phyloP scores from a whole-genome alignment of 1,140 invertebrate genomes.

The Drosophila sturtevanti region DNA sequence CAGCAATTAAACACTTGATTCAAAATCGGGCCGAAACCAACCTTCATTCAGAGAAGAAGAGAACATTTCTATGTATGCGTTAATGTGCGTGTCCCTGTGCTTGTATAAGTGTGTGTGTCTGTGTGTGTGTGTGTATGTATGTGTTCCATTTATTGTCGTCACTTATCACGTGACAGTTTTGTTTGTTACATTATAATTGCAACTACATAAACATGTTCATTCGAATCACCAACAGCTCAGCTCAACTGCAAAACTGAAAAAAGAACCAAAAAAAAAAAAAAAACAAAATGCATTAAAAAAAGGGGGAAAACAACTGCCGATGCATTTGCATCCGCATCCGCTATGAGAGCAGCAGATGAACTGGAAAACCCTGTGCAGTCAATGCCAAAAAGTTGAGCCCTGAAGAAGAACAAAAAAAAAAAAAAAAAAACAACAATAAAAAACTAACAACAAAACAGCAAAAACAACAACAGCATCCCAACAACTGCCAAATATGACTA shows the following conservation, averaged over 20 bases:
- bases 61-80: slow-evolving; percentile 12
- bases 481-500: slow-evolving; percentile 56
- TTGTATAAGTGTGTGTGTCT: slow-evolving; percentile 13
- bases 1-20: slow-evolving; percentile 16
- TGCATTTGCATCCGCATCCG: slow-evolving; percentile 41
- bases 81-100: slow-evolving; percentile 16
- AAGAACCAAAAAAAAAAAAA: no score
- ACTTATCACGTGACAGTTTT: slow-evolving; percentile 10
- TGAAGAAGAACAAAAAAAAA: background rate
- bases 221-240: slow-evolving; percentile 2
- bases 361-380: slow-evolving; percentile 50
- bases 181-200: slow-evolving; percentile 3
- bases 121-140: slow-evolving; percentile 23
- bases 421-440: no score
- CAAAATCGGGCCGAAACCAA: slow-evolving; percentile 9
- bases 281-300: slow-evolving; percentile 33
- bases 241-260: slow-evolving; percentile 7
- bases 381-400: slow-evolving; percentile 64
- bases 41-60: slow-evolving; percentile 4
- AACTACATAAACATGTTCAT: slow-evolving; percentile 7
- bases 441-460: no score
- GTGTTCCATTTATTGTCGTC: background rate
- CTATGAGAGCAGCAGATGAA: slow-evolving; percentile 44
- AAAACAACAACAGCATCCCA: slow-evolving; percentile 24
- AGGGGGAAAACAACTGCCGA: slow-evolving; percentile 19